Evolutionary conservation across 2,888 invertebrate genomes (phyloP).

Genomic region (Trichogramma evanescens): DNA sequence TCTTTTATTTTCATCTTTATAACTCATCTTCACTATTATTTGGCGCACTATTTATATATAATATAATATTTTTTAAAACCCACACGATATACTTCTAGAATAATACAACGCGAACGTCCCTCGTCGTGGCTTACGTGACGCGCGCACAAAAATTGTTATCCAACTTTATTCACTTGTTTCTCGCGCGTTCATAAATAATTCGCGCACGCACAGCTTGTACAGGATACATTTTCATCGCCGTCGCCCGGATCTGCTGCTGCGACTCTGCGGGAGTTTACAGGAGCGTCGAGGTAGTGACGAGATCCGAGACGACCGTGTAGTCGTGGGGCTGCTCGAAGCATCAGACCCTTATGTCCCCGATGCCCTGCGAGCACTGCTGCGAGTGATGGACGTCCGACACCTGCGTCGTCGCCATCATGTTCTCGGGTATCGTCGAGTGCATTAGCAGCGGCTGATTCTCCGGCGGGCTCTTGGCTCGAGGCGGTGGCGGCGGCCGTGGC

Average conservation of each 20-base stretch:
- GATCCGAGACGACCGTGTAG: slow-evolving; percentile 39
- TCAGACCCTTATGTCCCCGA: slow-evolving; percentile 89
- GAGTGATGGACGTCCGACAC: slow-evolving; percentile 17
- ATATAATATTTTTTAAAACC: too few species aligned
- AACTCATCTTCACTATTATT: too few species aligned
- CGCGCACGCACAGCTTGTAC: too few species aligned
- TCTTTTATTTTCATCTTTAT: too few species aligned
- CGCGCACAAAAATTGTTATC: too few species aligned
- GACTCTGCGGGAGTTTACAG: slow-evolving; percentile 22
- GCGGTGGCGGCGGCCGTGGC: slow-evolving; percentile 55
- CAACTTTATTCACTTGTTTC: too few species aligned
- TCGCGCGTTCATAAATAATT: too few species aligned
- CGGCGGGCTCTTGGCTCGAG: slow-evolving; percentile 53
- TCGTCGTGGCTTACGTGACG: too few species aligned
- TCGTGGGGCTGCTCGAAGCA: slow-evolving; percentile 48
- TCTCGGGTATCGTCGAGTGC: slow-evolving; percentile 51
- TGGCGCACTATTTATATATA: too few species aligned
- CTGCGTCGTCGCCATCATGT: slow-evolving; percentile 65
- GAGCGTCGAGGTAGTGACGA: slow-evolving; percentile 43
- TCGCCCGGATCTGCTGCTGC: background rate
- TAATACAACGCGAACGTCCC: too few species aligned
- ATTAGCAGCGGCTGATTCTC: slow-evolving; percentile 53
- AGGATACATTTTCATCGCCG: too few species aligned
- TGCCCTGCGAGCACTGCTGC: slow-evolving; percentile 34
- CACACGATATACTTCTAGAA: too few species aligned